phyloP scores from a whole-genome alignment of 2,888 invertebrate species.

The Leucania comma region DNA sequence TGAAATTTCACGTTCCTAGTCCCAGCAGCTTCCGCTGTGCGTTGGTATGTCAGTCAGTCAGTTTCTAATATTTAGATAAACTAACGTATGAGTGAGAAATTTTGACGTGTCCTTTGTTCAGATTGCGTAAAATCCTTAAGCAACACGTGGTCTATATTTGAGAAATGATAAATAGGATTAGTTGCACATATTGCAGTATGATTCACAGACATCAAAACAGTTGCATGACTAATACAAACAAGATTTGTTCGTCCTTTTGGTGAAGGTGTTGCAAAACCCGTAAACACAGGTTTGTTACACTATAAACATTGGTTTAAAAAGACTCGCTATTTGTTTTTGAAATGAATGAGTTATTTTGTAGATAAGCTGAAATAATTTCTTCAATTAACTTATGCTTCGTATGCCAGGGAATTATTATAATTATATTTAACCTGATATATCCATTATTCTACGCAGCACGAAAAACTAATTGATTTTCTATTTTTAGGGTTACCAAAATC shows the following conservation, averaged over 20 bases:
- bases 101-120: slow-evolving; percentile 12
- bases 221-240: slow-evolving; percentile 51
- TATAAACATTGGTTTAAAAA: slow-evolving; percentile 17
- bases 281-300: slow-evolving; percentile 21
- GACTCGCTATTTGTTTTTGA: not conserved
- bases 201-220: slow-evolving; percentile 71
- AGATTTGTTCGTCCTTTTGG: slow-evolving; percentile 32
- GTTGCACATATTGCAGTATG: slow-evolving; percentile 65
- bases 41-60: no score
- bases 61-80: not conserved
- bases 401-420: no score
- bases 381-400: no score
- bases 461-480: no score
- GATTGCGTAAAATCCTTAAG: slow-evolving; percentile 15
- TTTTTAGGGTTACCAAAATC: not conserved
- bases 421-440: not conserved
- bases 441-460: not conserved
- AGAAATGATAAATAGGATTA: slow-evolving; percentile 50
- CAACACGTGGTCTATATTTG: slow-evolving; percentile 57
- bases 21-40: no score
- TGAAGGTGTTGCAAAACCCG: slow-evolving; percentile 26
- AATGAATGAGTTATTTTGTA: slow-evolving; percentile 2
- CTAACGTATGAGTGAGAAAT: slow-evolving; percentile 3
- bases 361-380: not conserved
- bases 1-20: no score